Base-by-base conservation (phyloP, 2,113 vertebrate genomes). In the Thryonomys swinderianus region DNA sequence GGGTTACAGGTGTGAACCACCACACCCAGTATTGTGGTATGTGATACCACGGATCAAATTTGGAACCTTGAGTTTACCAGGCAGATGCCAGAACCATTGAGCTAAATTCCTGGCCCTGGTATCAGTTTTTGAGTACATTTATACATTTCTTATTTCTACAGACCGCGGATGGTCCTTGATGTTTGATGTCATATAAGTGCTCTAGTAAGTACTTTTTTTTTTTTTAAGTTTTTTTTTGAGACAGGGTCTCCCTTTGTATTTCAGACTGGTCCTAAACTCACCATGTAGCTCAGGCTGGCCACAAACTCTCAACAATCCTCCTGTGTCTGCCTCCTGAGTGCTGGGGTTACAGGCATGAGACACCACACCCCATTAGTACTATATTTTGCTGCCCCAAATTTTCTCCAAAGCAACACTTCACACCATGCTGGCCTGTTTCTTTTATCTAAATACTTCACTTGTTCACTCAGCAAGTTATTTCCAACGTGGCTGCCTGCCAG, bases 381-480 rank as follows among this genome's bases (percentile, higher is more conserved):
- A 14, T 83, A 45, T 57, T 67, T 64, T 85, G 73, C 85, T 78
- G 40, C 18, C 30, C 42, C 66, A 90, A 45, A 61, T 90, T 48
- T 25, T 55, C 51, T 82, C 53, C 71, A 69, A 48, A 82, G 66
- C 20, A 66, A 83, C 14, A 32, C 57, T 37, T 57, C 76, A 87
- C 78, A 59, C 23, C 80, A 64, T 71, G 55, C 27, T 62, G 51
- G 13, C 13, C 64, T 57, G 51, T 32, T 69, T 51, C 64, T 51
- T 48, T 20, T 57, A 67, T 67, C 18, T n/a, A 0, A n/a, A 53
- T 48, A 37, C 55, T 90, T 80, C 21, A 64, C n/a, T 81, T 48
- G n/a, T 79, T 62, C 61, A 80, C 37, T 86, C 55, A 55, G 71
- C 78, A 91, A 76, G 40, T 40, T 71, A 48, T 83, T 83, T 91